Percentiles rank a stretch among this genome's conserved stretches.
Conservation (phyloP, 2,113 vertebrate genomes). For the Megaptera novaeangliae region DNA sequence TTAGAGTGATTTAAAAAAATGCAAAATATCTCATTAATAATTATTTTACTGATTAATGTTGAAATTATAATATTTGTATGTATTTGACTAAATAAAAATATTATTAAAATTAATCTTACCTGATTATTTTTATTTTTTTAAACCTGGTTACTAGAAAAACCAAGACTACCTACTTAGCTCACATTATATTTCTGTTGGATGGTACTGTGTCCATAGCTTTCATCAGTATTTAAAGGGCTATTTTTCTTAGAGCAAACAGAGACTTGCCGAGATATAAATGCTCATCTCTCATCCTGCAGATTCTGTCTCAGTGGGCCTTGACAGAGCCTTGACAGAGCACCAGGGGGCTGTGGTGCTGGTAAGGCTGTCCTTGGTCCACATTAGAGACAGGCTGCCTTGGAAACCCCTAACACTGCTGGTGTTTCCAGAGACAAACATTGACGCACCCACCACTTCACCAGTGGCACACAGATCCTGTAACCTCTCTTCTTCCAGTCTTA, state of each 20-base stretch:
- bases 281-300: not conserved
- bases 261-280: not conserved
- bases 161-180: not conserved
- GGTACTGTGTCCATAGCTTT: not conserved
- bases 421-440: not conserved
- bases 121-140: not conserved
- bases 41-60: not conserved
- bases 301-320: not conserved
- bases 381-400: not conserved
- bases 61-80: not conserved
- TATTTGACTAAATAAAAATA: not conserved
- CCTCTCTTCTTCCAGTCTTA: not conserved
- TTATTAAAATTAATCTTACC: not conserved
- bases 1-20: not conserved
- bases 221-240: not conserved
- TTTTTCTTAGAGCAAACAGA: not conserved
- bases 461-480: not conserved
- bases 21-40: not conserved
- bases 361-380: not conserved
- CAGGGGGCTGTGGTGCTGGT: not conserved
- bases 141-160: not conserved
- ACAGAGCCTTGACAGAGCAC: not conserved
- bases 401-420: not conserved
- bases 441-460: not conserved
- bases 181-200: not conserved